phyloP scores from a whole-genome alignment of 2,797 vertebrate species.

The Gadopsis marmoratus region DNA sequence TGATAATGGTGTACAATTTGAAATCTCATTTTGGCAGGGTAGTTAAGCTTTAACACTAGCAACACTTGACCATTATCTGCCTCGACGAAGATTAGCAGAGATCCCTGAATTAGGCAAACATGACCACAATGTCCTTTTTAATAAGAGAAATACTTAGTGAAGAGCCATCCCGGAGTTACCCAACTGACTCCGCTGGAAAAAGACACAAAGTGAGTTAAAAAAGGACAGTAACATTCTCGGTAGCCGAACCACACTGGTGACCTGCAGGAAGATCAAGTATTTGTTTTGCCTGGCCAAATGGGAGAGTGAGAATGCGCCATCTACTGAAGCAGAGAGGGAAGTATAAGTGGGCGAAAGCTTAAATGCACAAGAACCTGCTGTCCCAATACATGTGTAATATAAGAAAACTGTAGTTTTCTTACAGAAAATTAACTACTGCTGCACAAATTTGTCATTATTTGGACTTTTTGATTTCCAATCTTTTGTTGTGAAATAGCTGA shows the following conservation, averaged over 20 bases:
- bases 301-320: conserved; percentile 63
- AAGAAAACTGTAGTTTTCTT: background rate
- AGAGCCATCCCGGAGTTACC: conserved; percentile 30
- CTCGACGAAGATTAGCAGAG: conserved; percentile 44
- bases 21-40: conserved; percentile 61
- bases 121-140: conserved; percentile 46
- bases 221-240: conserved; percentile 29
- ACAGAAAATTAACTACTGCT: background rate
- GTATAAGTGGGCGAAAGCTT: background rate
- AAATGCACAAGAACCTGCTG: conserved; percentile 24
- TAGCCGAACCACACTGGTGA: conserved; percentile 29
- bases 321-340: conserved; percentile 70
- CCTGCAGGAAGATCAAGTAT: conserved; percentile 34
- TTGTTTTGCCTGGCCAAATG: conserved; percentile 1
- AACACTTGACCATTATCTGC: conserved; percentile 52
- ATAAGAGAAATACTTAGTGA: conserved; percentile 39
- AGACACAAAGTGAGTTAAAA: conserved; percentile 23
- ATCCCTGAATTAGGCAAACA: conserved; percentile 53
- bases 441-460: background rate
- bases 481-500: background rate
- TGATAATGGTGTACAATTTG: conserved; percentile 66
- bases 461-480: background rate
- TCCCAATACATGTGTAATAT: background rate
- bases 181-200: conserved; percentile 36
- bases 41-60: conserved; percentile 51